Evolutionary conservation across 2,888 invertebrate species (phyloP), one percentile per base, ranked within the genome.

Genomic region (Scaptomyza cyrtandrae): DNA sequence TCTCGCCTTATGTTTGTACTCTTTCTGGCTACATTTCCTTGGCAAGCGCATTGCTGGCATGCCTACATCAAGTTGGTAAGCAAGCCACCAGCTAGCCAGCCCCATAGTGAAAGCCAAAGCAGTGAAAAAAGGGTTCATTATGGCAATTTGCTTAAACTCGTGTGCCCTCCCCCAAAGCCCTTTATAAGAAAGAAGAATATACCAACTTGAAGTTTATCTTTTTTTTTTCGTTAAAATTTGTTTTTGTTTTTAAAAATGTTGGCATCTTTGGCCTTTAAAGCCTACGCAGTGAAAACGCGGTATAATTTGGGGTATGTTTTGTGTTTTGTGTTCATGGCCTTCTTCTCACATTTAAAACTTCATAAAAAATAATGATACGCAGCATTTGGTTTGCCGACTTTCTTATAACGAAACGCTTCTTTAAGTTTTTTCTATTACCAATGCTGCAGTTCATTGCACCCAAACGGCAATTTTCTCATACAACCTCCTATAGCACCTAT

Each of bases 61-160:
- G 83, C 83, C 86, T 86, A 83, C 83, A 88, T 83, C 84, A 88
- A 85, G 84, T 85, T 85, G 84, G 84, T 84, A 88, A 80, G 86
- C 88, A 88, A 88, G 76, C 60, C 71, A 81, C 45, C 72, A 80
- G 66, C 60, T 60, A 64, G 67, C 41, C 49, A 80, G 63, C 56
- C 44, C 56, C 49, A 48, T 48, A 62, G 52, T 46, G 41, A 54
- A 48, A 48, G 41, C 50, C 53, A 44, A 67, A 49, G 45, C 53
- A 41, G 39, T 54, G 62, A 64, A 84, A 76, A 86, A 86, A 88
- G 89, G 85, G 85, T 86, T 86, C 85, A 86, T 86, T 88, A 86
- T 75, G 79, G 85, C 85, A 86, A 86, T 86, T 86, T 88, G 89
- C 87, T 88, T 88, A 84, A 85, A 80, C 89, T 79, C 76, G 71